A percentile compares a stretch with the other conserved stretches of the same genome.
These are phyloP conservation scores for Trissolcus brochymenae DNA, from an alignment of 2,888 invertebrate genomes.

Conservation along the genomic window DNA sequence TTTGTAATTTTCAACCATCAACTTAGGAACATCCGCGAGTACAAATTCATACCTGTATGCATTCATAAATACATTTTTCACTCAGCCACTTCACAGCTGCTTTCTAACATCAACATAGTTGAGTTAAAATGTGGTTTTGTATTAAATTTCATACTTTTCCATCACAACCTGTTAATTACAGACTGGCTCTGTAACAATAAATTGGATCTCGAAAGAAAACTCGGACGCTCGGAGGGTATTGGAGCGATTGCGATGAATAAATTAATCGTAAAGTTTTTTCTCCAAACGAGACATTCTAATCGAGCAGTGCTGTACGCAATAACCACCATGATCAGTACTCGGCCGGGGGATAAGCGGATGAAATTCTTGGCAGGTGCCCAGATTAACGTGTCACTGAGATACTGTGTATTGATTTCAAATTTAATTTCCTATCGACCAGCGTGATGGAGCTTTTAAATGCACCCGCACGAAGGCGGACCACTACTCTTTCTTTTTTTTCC, in stretches of 20 bases:
- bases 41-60: no score
- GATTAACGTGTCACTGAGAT: conserved; percentile 52
- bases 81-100: background rate
- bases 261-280: conserved; percentile 37
- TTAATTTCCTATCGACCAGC: conserved; percentile 52
- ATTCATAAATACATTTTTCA: no score
- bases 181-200: conserved; percentile 13
- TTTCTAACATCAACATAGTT: conserved; percentile 2
- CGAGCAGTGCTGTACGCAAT: conserved; percentile 21
- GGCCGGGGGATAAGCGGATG: conserved; percentile 43
- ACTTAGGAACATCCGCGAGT: no score
- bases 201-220: conserved; percentile 25
- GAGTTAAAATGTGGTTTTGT: background rate
- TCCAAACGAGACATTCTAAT: conserved; percentile 39
- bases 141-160: conserved; percentile 5
- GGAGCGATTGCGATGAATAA: conserved; percentile 32
- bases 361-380: conserved; percentile 54
- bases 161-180: conserved; percentile 23
- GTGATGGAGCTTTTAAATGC: conserved; percentile 37
- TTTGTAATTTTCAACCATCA: no score
- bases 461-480: conserved; percentile 21
- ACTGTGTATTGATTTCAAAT: conserved; percentile 52
- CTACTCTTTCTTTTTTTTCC: background rate
- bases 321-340: conserved; percentile 32
- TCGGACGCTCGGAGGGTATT: conserved; percentile 13